phyloP scores from a whole-genome alignment of 35 echinoderm and acorn worm species.

The Lytechinus variegatus region DNA sequence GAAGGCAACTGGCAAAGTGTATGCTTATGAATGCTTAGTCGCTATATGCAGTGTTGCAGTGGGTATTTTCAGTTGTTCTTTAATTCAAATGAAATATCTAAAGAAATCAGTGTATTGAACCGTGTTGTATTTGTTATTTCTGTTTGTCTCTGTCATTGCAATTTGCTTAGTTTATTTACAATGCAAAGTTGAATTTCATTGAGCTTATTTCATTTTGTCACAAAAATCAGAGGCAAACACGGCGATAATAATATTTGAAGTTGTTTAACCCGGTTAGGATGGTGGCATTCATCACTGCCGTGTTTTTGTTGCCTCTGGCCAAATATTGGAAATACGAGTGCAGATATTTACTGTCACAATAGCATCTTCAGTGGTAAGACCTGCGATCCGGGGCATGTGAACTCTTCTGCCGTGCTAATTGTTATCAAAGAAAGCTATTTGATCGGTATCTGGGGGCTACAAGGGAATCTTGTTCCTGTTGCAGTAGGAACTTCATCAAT shows the following conservation, averaged over 20 bases:
- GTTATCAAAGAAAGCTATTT: slow-evolving; percentile 51
- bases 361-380: slow-evolving; percentile 13
- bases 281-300: background rate
- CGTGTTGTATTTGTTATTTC: background rate
- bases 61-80: background rate
- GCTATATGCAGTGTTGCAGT: background rate
- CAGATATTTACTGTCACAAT: slow-evolving; percentile 51
- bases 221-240: background rate
- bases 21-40: background rate
- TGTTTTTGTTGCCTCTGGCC: slow-evolving; percentile 17
- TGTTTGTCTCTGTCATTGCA: background rate
- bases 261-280: background rate
- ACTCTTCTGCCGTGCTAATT: slow-evolving; percentile 32
- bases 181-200: background rate
- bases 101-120: background rate
- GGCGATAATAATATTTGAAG: background rate
- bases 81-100: background rate
- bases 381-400: background rate
- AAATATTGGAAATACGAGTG: slow-evolving; percentile 43
- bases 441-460: slow-evolving; percentile 26
- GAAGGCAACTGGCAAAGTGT: background rate
- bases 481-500: background rate
- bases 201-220: background rate
- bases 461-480: background rate
- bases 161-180: background rate